phyloP scores from a whole-genome alignment of 1,140 invertebrate genomes.

The Drosophila bifasciata region DNA sequence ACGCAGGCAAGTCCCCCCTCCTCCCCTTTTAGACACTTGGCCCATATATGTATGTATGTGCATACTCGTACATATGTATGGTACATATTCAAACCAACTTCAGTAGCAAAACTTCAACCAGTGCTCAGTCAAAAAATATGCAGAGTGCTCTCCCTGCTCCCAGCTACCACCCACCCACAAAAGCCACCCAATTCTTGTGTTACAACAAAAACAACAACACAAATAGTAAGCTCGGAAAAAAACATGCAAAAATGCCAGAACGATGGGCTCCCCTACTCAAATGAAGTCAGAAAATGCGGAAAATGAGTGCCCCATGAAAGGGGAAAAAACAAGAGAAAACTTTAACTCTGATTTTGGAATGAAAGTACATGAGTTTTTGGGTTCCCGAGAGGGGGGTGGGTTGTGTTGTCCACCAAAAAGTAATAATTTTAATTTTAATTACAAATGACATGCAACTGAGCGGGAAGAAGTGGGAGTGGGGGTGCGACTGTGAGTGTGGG shows the following conservation, averaged over 20 bases:
- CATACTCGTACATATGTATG: no score
- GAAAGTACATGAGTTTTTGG: slow-evolving; percentile 9
- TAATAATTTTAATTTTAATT: slow-evolving; percentile 41
- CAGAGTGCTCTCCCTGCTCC: slow-evolving; percentile 7
- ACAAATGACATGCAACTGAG: slow-evolving; percentile 23
- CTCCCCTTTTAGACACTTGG: slow-evolving; percentile 34
- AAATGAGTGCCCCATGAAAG: slow-evolving; percentile 29
- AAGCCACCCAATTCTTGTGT: slow-evolving; percentile 24
- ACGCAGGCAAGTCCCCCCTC: slow-evolving; percentile 33
- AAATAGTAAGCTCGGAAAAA: slow-evolving; percentile 38
- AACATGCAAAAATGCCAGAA: slow-evolving; percentile 48
- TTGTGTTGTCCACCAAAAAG: neutral
- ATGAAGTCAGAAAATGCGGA: slow-evolving; percentile 45
- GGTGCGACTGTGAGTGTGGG: no score
- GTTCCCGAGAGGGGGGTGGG: neutral
- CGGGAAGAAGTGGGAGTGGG: no score
- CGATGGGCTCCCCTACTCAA: slow-evolving; percentile 15
- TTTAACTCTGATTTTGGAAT: slow-evolving; percentile 37
- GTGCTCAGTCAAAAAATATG: slow-evolving; percentile 43
- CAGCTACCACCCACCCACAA: neutral
- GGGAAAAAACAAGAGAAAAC: slow-evolving; percentile 19
- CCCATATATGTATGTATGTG: slow-evolving; percentile 18
- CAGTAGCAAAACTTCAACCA: slow-evolving; percentile 5
- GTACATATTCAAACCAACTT: slow-evolving; percentile 3
- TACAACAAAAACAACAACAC: slow-evolving; percentile 26